Evolutionary conservation across 2,888 invertebrate genomes (phyloP).

Genomic region (Hypsopygia costalis): DNA sequence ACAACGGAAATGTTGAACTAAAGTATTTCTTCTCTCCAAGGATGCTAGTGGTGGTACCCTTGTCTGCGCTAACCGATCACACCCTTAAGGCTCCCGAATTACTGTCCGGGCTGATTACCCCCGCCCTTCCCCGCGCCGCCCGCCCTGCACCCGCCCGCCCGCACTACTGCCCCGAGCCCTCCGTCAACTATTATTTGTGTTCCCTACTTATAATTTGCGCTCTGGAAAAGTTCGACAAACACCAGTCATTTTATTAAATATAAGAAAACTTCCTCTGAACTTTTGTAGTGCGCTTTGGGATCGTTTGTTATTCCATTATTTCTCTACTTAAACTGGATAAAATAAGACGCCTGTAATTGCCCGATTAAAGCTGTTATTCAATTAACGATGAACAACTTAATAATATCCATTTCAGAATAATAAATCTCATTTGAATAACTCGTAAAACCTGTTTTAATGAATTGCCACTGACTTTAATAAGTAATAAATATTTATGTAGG

Average conservation of each 20-base stretch:
- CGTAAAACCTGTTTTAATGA: constrained; percentile 53
- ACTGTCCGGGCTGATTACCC: constrained; percentile 76
- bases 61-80: constrained; percentile 77
- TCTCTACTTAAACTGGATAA: constrained; percentile 34
- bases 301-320: constrained; percentile 57
- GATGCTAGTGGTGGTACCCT: constrained; percentile 72
- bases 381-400: constrained; percentile 34
- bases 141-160: constrained; percentile 30
- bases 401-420: constrained; percentile 32
- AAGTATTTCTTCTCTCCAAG: constrained; percentile 77
- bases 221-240: constrained; percentile 70
- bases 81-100: constrained; percentile 78
- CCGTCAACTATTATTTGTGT: constrained; percentile 77
- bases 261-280: constrained; percentile 61
- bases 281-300: constrained; percentile 59
- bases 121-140: constrained; percentile 36
- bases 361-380: constrained; percentile 32
- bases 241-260: constrained; percentile 70
- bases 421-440: constrained; percentile 54
- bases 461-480: constrained; percentile 58
- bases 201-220: constrained; percentile 74
- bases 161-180: constrained; percentile 47
- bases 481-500: constrained; percentile 59
- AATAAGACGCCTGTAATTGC: constrained; percentile 44
- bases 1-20: constrained; percentile 76